Conservation (phyloP, 2,113 vertebrate genomes). For the Pterophyllum scalare region DNA sequence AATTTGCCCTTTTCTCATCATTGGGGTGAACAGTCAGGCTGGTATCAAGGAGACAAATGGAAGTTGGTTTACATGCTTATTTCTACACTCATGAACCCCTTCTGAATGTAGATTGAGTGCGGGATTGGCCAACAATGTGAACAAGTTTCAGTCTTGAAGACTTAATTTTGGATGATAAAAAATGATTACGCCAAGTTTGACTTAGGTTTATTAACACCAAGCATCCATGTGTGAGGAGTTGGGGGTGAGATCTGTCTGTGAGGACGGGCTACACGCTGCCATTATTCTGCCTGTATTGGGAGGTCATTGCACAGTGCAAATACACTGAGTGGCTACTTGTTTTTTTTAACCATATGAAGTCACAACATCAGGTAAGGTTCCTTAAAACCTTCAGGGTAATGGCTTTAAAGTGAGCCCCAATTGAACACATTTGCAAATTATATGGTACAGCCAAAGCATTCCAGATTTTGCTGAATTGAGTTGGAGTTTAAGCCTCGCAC, state of each 20-base stretch:
- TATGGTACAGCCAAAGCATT: background rate
- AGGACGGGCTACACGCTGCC: background rate
- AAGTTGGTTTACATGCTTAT: too few relatives aligned
- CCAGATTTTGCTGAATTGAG: background rate
- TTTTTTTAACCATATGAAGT: background rate
- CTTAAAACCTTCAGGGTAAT: background rate
- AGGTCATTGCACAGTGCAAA: too few relatives aligned
- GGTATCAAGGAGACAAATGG: background rate
- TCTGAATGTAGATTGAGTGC: too few relatives aligned
- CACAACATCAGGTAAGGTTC: background rate
- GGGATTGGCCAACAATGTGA: too few relatives aligned
- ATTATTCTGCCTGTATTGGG: too few relatives aligned
- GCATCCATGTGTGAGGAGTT: background rate
- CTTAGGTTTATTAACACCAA: too few relatives aligned
- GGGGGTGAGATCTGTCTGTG: background rate
- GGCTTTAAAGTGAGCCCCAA: background rate
- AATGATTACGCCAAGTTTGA: too few relatives aligned
- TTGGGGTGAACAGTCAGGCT: background rate
- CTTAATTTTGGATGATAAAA: too few relatives aligned
- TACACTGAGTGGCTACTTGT: too few relatives aligned
- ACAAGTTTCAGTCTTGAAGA: too few relatives aligned
- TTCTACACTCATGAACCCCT: too few relatives aligned
- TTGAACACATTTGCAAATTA: background rate
- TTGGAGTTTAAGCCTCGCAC: slow-evolving; percentile 6
- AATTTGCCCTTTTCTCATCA: background rate